Conservation (phyloP, 2,113 vertebrate genomes). For the Grammomys dolichurus region DNA sequence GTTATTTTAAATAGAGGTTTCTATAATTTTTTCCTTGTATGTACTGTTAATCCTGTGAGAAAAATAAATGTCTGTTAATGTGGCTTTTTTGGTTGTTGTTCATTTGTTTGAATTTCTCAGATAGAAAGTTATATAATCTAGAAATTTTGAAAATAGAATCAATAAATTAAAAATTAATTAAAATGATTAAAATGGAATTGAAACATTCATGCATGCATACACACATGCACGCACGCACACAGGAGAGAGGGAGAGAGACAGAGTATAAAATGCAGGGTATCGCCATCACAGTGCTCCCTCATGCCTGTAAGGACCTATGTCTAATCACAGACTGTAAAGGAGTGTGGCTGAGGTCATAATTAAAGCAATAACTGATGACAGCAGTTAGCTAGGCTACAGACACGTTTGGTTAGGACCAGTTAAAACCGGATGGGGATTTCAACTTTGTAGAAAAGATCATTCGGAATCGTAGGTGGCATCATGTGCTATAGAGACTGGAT, state of each 20-base stretch:
- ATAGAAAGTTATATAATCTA: slow-evolving; percentile 66
- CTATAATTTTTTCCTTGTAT: slow-evolving; percentile 56
- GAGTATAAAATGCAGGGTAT: not conserved
- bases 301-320: not conserved
- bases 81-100: not conserved
- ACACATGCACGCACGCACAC: not conserved
- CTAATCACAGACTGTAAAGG: not conserved
- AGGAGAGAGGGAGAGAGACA: not conserved
- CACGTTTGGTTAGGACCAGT: not conserved
- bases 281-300: not conserved
- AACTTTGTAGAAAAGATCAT: not conserved
- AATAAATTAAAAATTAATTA: not conserved
- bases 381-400: not conserved
- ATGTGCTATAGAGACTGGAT: not conserved
- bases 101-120: slow-evolving; percentile 70
- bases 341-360: not conserved
- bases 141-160: slow-evolving; percentile 66
- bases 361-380: not conserved
- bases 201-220: not conserved
- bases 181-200: not conserved
- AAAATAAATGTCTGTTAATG: slow-evolving; percentile 30
- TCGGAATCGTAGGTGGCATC: not conserved
- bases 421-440: not conserved
- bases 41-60: slow-evolving; percentile 60
- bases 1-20: slow-evolving; percentile 46